These are phyloP conservation scores for Sinella curviseta DNA, from an alignment of 1,140 invertebrate genomes.

Conservation along the genomic window DNA sequence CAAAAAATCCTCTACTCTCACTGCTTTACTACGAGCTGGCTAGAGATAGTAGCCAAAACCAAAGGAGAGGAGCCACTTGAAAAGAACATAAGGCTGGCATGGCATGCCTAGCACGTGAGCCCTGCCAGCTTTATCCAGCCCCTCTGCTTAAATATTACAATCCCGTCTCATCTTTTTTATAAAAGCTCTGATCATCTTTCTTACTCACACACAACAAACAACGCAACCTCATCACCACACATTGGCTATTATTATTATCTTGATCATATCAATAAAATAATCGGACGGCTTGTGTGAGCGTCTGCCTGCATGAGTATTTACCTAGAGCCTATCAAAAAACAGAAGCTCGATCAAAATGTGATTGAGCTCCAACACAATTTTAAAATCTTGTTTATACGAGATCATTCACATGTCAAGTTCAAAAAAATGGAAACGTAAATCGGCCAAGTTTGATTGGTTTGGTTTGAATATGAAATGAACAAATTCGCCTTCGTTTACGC, in stretches of 20 bases:
- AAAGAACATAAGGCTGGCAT: neutral
- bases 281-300: neutral
- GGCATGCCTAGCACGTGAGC: slow-evolving; percentile 16
- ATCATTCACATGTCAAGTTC: too few relatives aligned
- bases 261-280: slow-evolving; percentile 15
- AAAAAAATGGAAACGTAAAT: neutral
- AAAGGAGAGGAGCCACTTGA: neutral
- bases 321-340: neutral
- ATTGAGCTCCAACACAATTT: neutral
- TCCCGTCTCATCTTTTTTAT: neutral
- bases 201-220: too few relatives aligned
- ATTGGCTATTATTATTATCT: neutral
- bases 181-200: neutral
- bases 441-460: neutral
- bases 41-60: neutral
- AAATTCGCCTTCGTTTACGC: neutral
- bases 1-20: neutral
- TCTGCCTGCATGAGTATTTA: neutral
- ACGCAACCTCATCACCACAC: too few relatives aligned
- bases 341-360: neutral
- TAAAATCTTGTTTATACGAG: neutral
- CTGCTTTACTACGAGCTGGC: too few relatives aligned
- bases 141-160: neutral
- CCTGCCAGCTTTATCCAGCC: slow-evolving; percentile 10
- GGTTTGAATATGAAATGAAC: neutral